Evolutionary conservation across 2,113 vertebrate genomes (phyloP), one percentile per base, ranked within the genome.

Genomic region (Indri indri): DNA sequence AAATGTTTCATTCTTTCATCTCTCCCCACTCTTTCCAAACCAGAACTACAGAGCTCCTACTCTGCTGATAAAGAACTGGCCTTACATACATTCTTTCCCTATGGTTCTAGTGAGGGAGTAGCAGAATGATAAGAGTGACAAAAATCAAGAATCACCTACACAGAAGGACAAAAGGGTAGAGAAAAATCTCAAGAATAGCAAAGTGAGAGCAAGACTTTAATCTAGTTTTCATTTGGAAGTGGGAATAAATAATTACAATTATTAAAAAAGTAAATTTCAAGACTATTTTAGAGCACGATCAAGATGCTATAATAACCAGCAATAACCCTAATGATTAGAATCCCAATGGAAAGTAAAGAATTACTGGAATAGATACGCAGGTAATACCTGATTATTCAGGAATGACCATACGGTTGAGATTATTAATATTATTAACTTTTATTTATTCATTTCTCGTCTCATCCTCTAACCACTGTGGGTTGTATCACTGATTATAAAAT

Each of bases 221-320:
- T 22, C 37, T 45, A 84, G 74, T 73, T 90, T 97, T 80, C 50
- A 80, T 23, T 27, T 70, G 20, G 10, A 87, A 76, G 34, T 18
- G 12, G 25, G 25, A 76, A 74, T 40, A 82, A 77, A 66, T 73
- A 81, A 88, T 91, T 84, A 45, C 17, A 50, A 30, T 80, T 86
- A 87, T 85, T 94, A 61, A 54, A 86, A 96, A 96, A 61, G 45
- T 68, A 79, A 87, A 68, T 54, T 34, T 81, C 68, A 88, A 95
- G 82, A 18, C 57, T 90, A 94, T n/a, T 86, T 89, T 85, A 66
- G 25, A 91, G 40, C 8, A 89, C 25, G 71, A 71, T 22, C 13
- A 90, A 91, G 27, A 85, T 76, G 52, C 9, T 90, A 27, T 59
- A 94, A 74, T 40, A 89, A 85, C 45, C 1, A 40, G 25, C 45